Evolutionary conservation across 2,113 vertebrate species (phyloP).

Genomic region (Stictonetta naevosa): DNA sequence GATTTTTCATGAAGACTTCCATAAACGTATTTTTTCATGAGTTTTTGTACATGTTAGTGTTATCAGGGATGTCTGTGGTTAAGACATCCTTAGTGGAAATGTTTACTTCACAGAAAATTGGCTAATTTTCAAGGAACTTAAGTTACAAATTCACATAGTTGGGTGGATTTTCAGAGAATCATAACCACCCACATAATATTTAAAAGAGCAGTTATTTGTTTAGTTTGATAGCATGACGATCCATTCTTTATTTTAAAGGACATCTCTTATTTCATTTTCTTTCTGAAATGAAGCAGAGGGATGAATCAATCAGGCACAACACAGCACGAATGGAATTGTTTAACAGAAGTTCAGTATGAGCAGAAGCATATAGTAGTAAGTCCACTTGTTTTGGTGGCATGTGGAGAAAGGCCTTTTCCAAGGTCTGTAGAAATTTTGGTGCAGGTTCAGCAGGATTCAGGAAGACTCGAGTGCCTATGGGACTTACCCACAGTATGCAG

Average conservation of each 20-base stretch:
- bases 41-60: not conserved
- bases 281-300: not conserved
- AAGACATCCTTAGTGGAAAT: not conserved
- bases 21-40: not conserved
- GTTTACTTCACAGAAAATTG: not conserved
- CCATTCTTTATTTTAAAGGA: not conserved
- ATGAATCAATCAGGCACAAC: not conserved
- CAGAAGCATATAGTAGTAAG: accelerated
- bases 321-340: not conserved
- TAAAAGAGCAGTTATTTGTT: not conserved
- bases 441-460: not conserved
- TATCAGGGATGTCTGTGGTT: not conserved
- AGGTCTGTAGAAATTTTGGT: not conserved
- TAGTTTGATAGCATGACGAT: not conserved
- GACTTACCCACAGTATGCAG: accelerated
- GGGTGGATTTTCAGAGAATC: not conserved
- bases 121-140: not conserved
- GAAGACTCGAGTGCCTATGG: not conserved
- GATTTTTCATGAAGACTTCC: not conserved
- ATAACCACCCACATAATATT: not conserved
- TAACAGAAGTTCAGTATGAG: not conserved
- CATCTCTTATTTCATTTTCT: not conserved
- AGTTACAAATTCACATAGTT: not conserved
- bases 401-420: not conserved
- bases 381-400: not conserved